Evolutionary conservation across 2,113 vertebrate genomes (phyloP), one percentile per base, ranked within the genome.

Genomic region (Otolemur garnettii): DNA sequence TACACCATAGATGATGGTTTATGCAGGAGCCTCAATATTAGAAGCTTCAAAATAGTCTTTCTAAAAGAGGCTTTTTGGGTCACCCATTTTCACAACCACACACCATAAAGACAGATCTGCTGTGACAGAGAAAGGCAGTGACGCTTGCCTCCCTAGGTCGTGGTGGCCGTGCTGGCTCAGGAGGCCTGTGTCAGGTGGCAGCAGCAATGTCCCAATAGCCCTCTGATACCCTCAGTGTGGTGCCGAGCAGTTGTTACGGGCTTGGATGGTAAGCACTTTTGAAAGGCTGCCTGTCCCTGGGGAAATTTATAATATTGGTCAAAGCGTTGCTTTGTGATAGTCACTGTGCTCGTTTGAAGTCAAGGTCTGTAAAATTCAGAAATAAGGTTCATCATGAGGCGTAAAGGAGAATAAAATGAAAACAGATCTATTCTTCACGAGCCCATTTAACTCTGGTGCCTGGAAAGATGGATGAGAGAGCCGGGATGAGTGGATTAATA

Each of bases 21-120:
- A 19, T 68, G 13, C 38, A 90, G 74, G 6, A 87, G 28, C 35
- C 74, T 30, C 30, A 81, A 68, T 60, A 55, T 8, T 50, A 19
- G 55, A 79, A 55, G 62, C 28, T 90, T 79, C 35, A 21, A 55
- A 90, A 81, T 11, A 59, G 53, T 79, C 69, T 95, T 90, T 83
- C 45, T 66, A 45, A 90, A 62, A 53, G 26, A 66, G 30, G 5
- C 3, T 53, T 74, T 64, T 55, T 69, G 18, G 21, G 6, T 77
- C 60, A 33, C 21, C 35, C 5, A 14, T 30, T 69, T 69, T 62
- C 50, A 83, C 53, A 88, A 74, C 12, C 13, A 24, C 18, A 45
- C 50, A 45, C 50, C 24, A 45, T n/a, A 69, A 42, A 71, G 24
- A 33, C 55, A 53, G 33, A 30, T 15, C 7, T 33, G 69, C 71